These are phyloP conservation scores for Atherinosoma microstoma DNA, from an alignment of 2,797 vertebrate genomes.

Conservation along the genomic window DNA sequence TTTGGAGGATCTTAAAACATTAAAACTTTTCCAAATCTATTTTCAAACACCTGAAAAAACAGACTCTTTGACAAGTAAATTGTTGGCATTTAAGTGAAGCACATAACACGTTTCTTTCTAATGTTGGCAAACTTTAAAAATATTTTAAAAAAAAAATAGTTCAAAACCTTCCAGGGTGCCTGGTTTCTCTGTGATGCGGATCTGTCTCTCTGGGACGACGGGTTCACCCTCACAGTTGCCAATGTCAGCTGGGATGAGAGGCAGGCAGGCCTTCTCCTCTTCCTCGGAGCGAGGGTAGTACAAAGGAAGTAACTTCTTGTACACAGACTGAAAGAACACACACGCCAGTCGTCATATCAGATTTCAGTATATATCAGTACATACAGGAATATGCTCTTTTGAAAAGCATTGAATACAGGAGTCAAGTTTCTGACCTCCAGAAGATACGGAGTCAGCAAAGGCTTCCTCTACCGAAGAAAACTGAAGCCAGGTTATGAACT, in stretches of 20 bases:
- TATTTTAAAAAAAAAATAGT: not conserved
- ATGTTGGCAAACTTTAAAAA: not conserved
- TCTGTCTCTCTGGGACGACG: constrained; percentile 94
- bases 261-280: constrained; percentile 88
- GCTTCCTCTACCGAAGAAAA: not conserved
- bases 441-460: not conserved
- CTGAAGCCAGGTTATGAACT: too few species aligned
- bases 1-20: constrained; percentile 6
- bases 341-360: not conserved
- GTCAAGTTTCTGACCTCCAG: not conserved
- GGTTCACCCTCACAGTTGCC: constrained; percentile 97
- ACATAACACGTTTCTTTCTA: not conserved
- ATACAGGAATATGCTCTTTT: not conserved
- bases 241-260: constrained; percentile 92
- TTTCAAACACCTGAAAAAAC: not conserved
- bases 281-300: constrained; percentile 93
- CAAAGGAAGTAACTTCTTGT: constrained; percentile 91
- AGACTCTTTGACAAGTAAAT: not conserved
- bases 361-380: not conserved
- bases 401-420: not conserved
- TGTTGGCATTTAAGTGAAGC: constrained; percentile 1
- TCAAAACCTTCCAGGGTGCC: constrained; percentile 88
- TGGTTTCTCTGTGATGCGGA: constrained; percentile 95
- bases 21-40: not conserved
- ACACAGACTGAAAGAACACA: constrained; percentile 83